Evolutionary conservation across 2,113 vertebrate genomes (phyloP).

Genomic region (Gavia stellata): DNA sequence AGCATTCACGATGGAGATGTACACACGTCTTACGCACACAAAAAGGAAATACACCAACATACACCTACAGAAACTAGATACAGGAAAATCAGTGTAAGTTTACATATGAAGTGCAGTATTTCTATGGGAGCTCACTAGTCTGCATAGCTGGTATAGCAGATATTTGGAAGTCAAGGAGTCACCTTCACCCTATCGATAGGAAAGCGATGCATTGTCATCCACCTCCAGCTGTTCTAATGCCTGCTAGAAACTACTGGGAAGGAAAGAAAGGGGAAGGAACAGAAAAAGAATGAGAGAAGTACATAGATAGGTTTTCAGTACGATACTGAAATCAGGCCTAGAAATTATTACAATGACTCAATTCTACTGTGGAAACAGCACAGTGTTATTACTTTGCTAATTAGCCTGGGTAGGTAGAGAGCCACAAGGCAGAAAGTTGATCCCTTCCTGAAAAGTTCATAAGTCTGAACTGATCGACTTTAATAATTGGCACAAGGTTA

Average conservation of each 20-base stretch:
- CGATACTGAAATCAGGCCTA: background rate
- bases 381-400: background rate
- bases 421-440: background rate
- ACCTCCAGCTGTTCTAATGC: background rate
- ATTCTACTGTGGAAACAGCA: background rate
- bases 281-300: background rate
- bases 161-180: background rate
- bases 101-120: too few relatives aligned
- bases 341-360: background rate
- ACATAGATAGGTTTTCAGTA: fast-evolving
- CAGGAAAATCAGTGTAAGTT: background rate
- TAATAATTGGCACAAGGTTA: background rate
- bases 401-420: background rate
- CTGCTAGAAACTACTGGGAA: background rate
- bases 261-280: background rate
- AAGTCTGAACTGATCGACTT: background rate
- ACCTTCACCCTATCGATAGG: background rate
- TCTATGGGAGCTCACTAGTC: background rate
- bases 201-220: background rate
- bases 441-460: background rate
- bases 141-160: background rate
- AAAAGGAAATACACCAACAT: background rate
- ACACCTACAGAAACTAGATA: background rate
- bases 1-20: background rate
- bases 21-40: background rate